Conservation (phyloP, 2,797 vertebrate genomes). For the Hybognathus amarus region DNA sequence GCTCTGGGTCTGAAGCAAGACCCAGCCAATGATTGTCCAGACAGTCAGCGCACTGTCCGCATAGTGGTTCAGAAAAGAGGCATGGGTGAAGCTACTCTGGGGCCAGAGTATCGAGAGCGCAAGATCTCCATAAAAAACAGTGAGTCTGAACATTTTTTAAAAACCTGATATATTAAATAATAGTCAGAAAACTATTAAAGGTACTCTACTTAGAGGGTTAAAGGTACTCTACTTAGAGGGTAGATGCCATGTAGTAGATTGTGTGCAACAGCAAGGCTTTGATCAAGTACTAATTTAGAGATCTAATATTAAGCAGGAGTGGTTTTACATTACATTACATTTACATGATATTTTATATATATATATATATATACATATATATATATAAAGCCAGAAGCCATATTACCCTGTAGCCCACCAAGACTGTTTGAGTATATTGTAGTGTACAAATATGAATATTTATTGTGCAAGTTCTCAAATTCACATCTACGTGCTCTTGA, state of each 20-base stretch:
- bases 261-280: not conserved
- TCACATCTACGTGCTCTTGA: too few relatives aligned
- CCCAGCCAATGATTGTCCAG: conserved; percentile 88
- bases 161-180: not conserved
- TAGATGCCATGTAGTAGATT: not conserved
- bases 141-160: conserved; percentile 70
- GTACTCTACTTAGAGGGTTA: not conserved
- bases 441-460: too few relatives aligned
- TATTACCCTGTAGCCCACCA: too few relatives aligned
- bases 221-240: too few relatives aligned
- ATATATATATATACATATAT: not conserved
- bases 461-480: too few relatives aligned
- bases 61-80: conserved; percentile 87
- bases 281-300: not conserved
- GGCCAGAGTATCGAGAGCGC: conserved; percentile 86
- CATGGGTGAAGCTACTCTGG: conserved; percentile 82
- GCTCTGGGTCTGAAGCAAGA: conserved; percentile 86
- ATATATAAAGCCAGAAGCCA: too few relatives aligned
- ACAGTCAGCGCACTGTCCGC: conserved; percentile 85
- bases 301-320: not conserved
- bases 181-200: not conserved
- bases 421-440: too few relatives aligned
- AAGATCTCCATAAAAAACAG: conserved; percentile 91
- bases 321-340: too few relatives aligned
- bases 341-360: too few relatives aligned